Base-by-base conservation (phyloP, 1,140 invertebrate species). In the Melipona quadrifasciata region DNA sequence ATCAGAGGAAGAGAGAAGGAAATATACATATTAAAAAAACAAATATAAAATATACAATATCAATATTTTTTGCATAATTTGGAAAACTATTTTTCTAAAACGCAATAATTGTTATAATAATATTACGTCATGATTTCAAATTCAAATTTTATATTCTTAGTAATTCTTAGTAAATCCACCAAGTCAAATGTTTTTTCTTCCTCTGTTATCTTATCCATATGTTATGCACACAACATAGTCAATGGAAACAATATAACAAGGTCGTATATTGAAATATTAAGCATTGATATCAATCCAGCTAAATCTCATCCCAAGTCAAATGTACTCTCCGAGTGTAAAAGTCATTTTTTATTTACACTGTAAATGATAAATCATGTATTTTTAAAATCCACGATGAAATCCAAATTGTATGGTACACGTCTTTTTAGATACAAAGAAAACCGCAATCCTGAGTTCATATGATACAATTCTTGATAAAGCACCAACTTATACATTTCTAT, bases 1-100 rank as follows among this genome's bases (percentile, higher is more conserved):
- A 47, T 12, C 57, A 84, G 75, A 84, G 75, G 75, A 84, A 84
- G 82, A 78, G 17, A 57, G 16, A 55, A 81, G 17, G 16, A 34
- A 73, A 51, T 34, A 31, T 73, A 39, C n/a, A 61, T 21, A 53
- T 53, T 39, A 65, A 0, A 53, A 74, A 53, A 8, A 17, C n/a
- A 34, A n/a, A 68, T 53, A 67, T 53, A 21, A 70, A 16, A 70
- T 14, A 17, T 71, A 17, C 51, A n/a, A 14, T 4, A 51, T 17
- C 6, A 27, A n/a, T n/a, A 51, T 51, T 4, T 27, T 71, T 0
- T 51, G 8, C 24, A 10, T 31, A 51, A 16, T 57, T 47, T 58
- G 5, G 17, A 57, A 27, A 70, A 70, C 8, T 70, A 27, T 70
- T 57, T 72, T 14, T 16, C 12, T 68, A 57, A 39, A 21, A 80